Base-by-base conservation (phyloP, 2,113 vertebrate genomes). In the Ia io region DNA sequence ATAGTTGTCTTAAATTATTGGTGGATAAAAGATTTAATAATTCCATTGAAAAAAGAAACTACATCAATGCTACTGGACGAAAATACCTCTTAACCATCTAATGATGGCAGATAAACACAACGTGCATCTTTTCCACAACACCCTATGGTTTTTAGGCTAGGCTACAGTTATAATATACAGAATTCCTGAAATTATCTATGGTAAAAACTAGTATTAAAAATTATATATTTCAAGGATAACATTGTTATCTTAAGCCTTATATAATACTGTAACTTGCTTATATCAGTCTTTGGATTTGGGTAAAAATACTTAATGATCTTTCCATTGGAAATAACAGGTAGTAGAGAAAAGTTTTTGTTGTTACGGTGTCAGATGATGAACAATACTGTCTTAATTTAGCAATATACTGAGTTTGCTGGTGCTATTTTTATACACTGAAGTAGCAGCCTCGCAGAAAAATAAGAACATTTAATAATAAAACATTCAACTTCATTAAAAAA, bases 1-100 rank as follows among this genome's bases (percentile, higher is more conserved):
- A 89, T 98, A 98, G 95, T 97, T 98, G 97, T 98, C 97, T 97
- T 97, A 97, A 97, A 82, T 98, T n/a, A n/a, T n/a, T n/a, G n/a
- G n/a, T n/a, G n/a, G n/a, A n/a, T n/a, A n/a, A n/a, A n/a, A 88
- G 82, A 95, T 91, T 70, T 95, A 96, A 73, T 79, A 94, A 59
- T 76, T 67, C 13, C 12, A 32, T 11, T 73, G 88, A 47, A 37
- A 74, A 80, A 92, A 96, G 42, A 91, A 95, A 95, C 51, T 63
- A 74, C n/a, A 53, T 90, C 77, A 63, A 59, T 95, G 91, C 73
- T 83, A 85, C 23, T 95, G 40, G 77, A 63, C 53, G 18, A 69
- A 93, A 85, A 67, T 65, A 37, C n/a, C 14, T 28, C 79, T 96
- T 95, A 94, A 93, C 51, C 76, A 85, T 71, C 35, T 88, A 84